Evolutionary conservation across 2,888 invertebrate genomes (phyloP).

Genomic region (Chamaedrilus cognettii): DNA sequence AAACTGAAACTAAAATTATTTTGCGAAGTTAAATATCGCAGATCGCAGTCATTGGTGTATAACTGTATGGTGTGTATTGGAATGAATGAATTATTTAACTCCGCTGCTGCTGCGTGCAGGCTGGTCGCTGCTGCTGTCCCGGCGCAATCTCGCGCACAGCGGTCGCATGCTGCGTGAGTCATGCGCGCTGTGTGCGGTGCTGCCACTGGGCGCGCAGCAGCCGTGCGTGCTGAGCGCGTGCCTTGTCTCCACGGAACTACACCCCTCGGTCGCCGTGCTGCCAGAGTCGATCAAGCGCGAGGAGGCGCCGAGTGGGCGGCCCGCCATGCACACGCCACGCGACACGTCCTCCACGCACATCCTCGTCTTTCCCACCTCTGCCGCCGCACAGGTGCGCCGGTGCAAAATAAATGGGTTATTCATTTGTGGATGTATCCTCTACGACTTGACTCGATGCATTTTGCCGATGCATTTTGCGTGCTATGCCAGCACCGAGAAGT

Average conservation of each 20-base stretch:
- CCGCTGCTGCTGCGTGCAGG: slow-evolving; percentile 66
- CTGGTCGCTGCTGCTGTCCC: slow-evolving; percentile 92
- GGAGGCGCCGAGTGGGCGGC: slow-evolving; percentile 47
- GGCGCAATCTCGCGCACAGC: slow-evolving; percentile 84
- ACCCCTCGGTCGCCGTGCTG: slow-evolving; percentile 72
- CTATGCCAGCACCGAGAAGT: no score
- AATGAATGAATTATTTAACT: no score
- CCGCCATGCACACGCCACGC: slow-evolving; percentile 82
- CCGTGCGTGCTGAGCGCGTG: slow-evolving; percentile 98
- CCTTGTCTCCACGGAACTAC: slow-evolving; percentile 92
- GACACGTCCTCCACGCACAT: slow-evolving; percentile 98
- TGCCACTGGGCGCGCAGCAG: slow-evolving; percentile 71
- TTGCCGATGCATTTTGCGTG: no score
- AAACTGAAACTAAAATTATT: no score
- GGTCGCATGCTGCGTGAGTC: slow-evolving; percentile 87
- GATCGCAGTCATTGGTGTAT: no score
- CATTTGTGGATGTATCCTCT: no score
- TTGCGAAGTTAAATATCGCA: no score
- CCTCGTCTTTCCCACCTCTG: slow-evolving; percentile 92
- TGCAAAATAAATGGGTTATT: no score
- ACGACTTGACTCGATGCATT: no score
- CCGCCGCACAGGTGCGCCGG: slow-evolving; percentile 51
- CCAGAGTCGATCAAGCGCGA: slow-evolving; percentile 53
- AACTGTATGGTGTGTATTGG: not conserved
- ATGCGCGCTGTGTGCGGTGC: slow-evolving; percentile 83